These are phyloP conservation scores for Stichodactyla mertensii DNA, from an alignment of 64 coral and sea anemone species.

Conservation along the genomic window DNA sequence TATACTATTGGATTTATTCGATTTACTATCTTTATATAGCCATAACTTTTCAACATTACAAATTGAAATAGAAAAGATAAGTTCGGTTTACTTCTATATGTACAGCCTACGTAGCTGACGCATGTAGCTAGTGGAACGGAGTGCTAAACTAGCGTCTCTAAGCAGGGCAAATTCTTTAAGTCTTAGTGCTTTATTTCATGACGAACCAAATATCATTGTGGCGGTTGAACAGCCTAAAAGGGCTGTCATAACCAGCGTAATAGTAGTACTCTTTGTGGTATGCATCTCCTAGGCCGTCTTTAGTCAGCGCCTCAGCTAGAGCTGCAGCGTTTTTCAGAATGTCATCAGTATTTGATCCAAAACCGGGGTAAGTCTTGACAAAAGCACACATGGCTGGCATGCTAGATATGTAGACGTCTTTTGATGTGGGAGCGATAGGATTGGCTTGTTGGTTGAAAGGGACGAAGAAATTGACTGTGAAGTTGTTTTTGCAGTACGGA, in stretches of 20 bases:
- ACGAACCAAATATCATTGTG: conserved; percentile 93
- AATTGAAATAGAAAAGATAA: too few species aligned
- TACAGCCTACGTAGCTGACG: too few species aligned
- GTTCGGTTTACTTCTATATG: too few species aligned
- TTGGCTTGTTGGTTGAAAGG: conserved; percentile 60
- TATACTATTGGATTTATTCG: too few species aligned
- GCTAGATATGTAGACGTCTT: conserved; percentile 55
- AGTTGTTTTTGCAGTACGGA: conserved; percentile 66
- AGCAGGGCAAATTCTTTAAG: not conserved
- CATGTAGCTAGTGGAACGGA: too few species aligned
- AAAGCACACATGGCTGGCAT: conserved; percentile 43
- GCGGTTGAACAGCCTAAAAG: conserved; percentile 54
- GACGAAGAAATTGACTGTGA: conserved; percentile 82
- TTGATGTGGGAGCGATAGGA: conserved; percentile 39
- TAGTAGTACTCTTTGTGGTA: conserved; percentile 65
- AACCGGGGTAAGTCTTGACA: conserved; percentile 51
- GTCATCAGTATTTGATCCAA: conserved; percentile 22
- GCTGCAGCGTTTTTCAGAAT: conserved; percentile 41
- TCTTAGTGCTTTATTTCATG: conserved; percentile 19
- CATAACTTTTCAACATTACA: too few species aligned
- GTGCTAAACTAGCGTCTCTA: not conserved
- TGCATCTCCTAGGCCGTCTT: conserved; percentile 61
- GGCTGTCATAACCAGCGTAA: conserved; percentile 69
- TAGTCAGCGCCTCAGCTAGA: conserved; percentile 46
- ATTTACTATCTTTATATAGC: too few species aligned